These are phyloP conservation scores for Catostylus mosaicus DNA, from an alignment of 30 jellyfish, hydroid and myxozoan genomes.

Conservation along the genomic window DNA sequence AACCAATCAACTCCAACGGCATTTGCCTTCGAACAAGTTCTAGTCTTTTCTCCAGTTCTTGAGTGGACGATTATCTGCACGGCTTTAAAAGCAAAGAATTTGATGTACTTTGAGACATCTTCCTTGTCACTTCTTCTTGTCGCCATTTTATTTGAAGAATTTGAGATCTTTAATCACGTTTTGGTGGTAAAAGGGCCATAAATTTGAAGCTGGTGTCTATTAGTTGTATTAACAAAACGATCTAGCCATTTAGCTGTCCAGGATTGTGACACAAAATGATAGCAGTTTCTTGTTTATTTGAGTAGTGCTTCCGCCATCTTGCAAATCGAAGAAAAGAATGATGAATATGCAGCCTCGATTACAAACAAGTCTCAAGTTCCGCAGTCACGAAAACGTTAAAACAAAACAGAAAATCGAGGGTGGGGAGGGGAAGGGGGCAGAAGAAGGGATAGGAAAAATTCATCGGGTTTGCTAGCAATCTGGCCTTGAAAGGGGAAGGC, in stretches of 20 bases:
- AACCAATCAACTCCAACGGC: conserved; percentile 98
- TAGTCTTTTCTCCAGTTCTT: conserved; percentile 80
- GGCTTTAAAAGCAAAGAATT: conserved; percentile 80
- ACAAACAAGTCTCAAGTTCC: neutral
- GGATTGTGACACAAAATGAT: no score
- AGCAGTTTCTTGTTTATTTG: neutral
- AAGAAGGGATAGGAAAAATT: no score
- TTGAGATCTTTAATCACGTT: no score
- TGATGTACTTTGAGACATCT: conserved; percentile 87
- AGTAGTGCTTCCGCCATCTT: neutral
- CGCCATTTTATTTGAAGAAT: neutral
- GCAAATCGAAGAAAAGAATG: neutral
- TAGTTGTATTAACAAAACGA: no score
- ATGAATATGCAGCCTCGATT: neutral
- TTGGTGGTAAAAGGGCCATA: no score
- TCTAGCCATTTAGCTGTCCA: no score
- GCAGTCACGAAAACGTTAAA: no score
- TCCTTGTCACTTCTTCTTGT: conserved; percentile 10
- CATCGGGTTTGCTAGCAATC: no score
- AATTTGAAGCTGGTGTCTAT: no score
- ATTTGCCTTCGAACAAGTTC: conserved; percentile 77
- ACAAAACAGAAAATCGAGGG: no score
- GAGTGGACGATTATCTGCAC: conserved; percentile 82
- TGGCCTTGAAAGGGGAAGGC: no score
- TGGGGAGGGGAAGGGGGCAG: no score